These are phyloP conservation scores for Coenonympha arcania DNA, from an alignment of 2,888 invertebrate species.

Conservation along the genomic window DNA sequence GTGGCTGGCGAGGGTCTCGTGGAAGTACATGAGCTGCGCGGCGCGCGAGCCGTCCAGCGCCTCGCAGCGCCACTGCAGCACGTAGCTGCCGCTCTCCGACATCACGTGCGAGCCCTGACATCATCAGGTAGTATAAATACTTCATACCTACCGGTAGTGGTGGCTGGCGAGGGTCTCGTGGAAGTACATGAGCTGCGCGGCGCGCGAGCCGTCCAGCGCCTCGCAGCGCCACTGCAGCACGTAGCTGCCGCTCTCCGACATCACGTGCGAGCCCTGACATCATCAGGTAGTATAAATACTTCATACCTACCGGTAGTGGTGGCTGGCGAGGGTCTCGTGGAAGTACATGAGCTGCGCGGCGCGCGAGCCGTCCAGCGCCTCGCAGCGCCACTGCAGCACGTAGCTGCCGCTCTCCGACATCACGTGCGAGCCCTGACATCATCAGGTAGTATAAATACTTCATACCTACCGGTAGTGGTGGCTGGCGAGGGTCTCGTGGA, in stretches of 20 bases:
- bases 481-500: no score
- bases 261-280: no score
- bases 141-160: no score
- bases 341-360: slow-evolving; percentile 92
- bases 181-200: slow-evolving; percentile 9
- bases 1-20: slow-evolving; percentile 88
- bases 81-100: slow-evolving; percentile 81
- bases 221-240: slow-evolving; percentile 92
- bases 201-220: slow-evolving; percentile 72
- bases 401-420: slow-evolving; percentile 83
- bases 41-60: slow-evolving; percentile 70
- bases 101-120: slow-evolving; percentile 86
- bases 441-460: no score
- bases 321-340: slow-evolving; percentile 89
- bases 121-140: no score
- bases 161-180: no score
- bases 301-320: slow-evolving; percentile 90
- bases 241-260: no score
- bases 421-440: no score
- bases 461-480: no score
- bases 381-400: slow-evolving; percentile 91
- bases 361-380: slow-evolving; percentile 72
- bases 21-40: slow-evolving; percentile 93
- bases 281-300: no score
- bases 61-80: slow-evolving; percentile 91